These are phyloP conservation scores for Epirrhoe tristata DNA, from an alignment of 2,888 invertebrate species.

Conservation along the genomic window DNA sequence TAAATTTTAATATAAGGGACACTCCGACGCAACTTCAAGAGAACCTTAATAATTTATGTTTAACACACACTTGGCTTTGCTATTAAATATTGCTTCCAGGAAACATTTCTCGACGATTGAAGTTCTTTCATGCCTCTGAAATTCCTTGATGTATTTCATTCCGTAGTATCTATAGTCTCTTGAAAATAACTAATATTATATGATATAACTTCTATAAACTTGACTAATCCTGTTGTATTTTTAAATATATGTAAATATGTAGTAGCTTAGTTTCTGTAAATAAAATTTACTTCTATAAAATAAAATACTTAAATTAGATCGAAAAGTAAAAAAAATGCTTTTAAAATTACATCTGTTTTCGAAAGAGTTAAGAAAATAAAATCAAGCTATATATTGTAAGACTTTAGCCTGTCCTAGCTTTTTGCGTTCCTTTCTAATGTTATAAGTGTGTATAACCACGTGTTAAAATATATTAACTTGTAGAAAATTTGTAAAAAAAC, in stretches of 20 bases:
- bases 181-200: neutral
- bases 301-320: too few species aligned
- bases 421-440: neutral
- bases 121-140: slow-evolving; percentile 19
- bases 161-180: neutral
- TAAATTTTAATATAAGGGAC: slow-evolving; percentile 34
- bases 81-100: slow-evolving; percentile 26
- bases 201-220: neutral
- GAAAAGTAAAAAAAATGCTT: too few species aligned
- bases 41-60: slow-evolving; percentile 35
- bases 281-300: too few species aligned
- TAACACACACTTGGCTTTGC: slow-evolving; percentile 27
- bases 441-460: neutral
- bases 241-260: too few species aligned
- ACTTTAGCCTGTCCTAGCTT: neutral
- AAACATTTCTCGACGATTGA: slow-evolving; percentile 26
- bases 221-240: too few species aligned
- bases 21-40: slow-evolving; percentile 24
- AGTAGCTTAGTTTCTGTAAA: too few species aligned
- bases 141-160: slow-evolving; percentile 21
- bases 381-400: too few species aligned
- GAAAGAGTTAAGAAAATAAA: too few species aligned
- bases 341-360: too few species aligned
- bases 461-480: neutral
- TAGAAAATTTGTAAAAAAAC: slow-evolving; percentile 27